Evolutionary conservation across 2,797 vertebrate species (phyloP), one percentile per base, ranked within the genome.

Genomic region (Chaunax sp.): DNA sequence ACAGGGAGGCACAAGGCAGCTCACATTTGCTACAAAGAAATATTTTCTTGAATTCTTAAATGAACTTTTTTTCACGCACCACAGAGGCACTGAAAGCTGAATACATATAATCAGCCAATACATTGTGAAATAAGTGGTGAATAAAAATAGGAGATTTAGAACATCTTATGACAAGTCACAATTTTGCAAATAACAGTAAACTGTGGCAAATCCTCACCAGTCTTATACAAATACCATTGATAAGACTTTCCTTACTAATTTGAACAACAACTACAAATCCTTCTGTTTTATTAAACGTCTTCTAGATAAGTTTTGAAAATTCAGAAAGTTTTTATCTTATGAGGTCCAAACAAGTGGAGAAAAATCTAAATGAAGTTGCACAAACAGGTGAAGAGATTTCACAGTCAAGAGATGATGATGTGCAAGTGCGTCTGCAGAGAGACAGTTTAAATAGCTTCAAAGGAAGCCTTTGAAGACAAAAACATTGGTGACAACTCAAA

Each of bases 401-500:
- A 86, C 84, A 83, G 78, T 87, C 25, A 76, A 75, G 87, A 86
- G 70, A 72, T 77, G 85, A 87, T 81, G 85, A 84, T 89, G 71
- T 73, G 77, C 67, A 50, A n/a, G 77, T 50, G 77, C 78, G 82
- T 86, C 79, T 84, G 82, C 69, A 83, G 80, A 81, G 83, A 87
- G 87, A 90, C 81, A 70, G 80, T 86, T 91, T 89, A 90, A 91
- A 89, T 90, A 85, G 82, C 88, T 92, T 90, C 81, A 91, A 92
- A 92, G 81, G 83, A 84, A 70, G 80, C 84, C 90, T 92, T 90
- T 92, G 87, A 92, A 90, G 91, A 91, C 87, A 87, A 92, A 89
- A 89, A 86, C 77, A 84, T 76, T 78, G 82, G 81, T 92, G 91
- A 93, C 87, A 89, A 88, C 84, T 89, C 83, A 78, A 88, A 91